Conservation (phyloP, 2,113 vertebrate species). For the Rhinolophus sinicus region DNA sequence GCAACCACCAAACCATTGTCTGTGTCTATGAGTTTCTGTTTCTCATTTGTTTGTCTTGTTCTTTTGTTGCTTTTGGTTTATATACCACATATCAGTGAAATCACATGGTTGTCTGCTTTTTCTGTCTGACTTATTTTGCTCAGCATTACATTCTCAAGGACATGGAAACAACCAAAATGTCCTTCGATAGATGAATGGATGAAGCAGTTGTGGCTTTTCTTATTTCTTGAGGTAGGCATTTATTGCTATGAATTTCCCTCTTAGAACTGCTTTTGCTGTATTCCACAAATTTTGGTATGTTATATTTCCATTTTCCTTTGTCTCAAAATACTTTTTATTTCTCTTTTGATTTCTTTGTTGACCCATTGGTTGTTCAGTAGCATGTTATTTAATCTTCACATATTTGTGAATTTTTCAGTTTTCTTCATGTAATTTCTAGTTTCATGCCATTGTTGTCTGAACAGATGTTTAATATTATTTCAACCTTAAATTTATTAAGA, state of each 20-base stretch:
- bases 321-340: not conserved
- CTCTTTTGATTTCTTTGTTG: not conserved
- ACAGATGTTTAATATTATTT: not conserved
- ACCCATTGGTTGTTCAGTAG: not conserved
- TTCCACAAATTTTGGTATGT: not conserved
- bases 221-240: not conserved
- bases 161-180: too few species aligned
- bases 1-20: too few species aligned
- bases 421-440: not conserved
- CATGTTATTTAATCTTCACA: not conserved
- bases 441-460: not conserved
- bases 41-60: too few species aligned
- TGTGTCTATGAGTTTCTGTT: too few species aligned
- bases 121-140: too few species aligned
- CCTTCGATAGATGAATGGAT: too few species aligned
- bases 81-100: too few species aligned
- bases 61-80: too few species aligned
- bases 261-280: not conserved
- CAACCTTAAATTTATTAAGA: not conserved
- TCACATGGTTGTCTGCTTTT: too few species aligned
- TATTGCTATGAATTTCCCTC: not conserved
- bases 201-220: too few species aligned
- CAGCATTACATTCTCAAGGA: too few species aligned
- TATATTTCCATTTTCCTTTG: not conserved
- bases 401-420: not conserved